Percentiles rank a stretch among this genome's conserved stretches.
Evolutionary conservation across 2,113 vertebrate genomes (phyloP).

Genomic region (Lanius collurio): DNA sequence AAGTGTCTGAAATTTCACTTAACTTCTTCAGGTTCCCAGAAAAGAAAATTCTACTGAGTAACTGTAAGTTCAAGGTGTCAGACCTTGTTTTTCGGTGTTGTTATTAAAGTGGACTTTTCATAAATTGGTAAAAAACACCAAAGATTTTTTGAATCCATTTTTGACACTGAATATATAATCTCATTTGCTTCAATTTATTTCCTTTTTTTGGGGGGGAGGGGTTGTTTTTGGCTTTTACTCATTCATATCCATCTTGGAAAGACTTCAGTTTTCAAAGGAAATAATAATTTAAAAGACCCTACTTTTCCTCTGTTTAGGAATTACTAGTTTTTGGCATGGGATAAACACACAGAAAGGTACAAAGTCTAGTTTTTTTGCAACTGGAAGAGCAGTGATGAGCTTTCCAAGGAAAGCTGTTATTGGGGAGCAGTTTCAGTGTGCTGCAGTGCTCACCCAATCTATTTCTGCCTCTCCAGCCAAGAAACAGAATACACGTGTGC

Average conservation of each 20-base stretch:
- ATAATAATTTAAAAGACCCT: rapidly evolving
- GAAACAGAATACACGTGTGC: background rate
- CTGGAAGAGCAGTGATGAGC: background rate
- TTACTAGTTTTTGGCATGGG: background rate
- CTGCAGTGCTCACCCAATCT: too few relatives aligned
- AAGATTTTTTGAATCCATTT: background rate
- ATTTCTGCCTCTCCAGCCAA: background rate
- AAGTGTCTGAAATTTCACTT: background rate
- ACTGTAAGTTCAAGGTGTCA: background rate
- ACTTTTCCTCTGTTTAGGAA: background rate
- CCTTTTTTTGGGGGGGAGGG: too few relatives aligned
- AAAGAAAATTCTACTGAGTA: background rate
- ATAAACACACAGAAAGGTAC: background rate
- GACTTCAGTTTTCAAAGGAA: background rate
- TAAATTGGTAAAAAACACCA: background rate
- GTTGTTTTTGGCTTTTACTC: background rate
- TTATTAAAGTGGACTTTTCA: background rate
- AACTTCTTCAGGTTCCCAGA: background rate
- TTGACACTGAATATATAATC: background rate
- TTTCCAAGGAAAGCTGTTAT: background rate
- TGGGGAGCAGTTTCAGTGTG: background rate
- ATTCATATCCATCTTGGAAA: background rate
- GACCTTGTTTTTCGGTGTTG: background rate
- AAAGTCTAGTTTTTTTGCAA: background rate
- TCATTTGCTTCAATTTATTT: background rate